Conservation (phyloP, 2,888 invertebrate genomes). For the Andricus quercusramuli region DNA sequence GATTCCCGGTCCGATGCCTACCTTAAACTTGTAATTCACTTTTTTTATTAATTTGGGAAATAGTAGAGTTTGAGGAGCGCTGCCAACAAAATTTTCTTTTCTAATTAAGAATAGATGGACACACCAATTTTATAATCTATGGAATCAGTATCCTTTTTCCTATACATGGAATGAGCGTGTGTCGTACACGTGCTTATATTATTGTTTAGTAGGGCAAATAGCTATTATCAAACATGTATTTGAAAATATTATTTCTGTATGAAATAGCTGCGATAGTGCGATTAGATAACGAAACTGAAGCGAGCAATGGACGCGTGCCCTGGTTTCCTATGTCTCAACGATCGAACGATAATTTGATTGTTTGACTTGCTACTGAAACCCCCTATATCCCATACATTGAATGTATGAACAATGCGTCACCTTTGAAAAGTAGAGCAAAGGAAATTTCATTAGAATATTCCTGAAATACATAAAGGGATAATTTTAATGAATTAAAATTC, state of each 20-base stretch:
- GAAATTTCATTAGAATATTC: not conserved
- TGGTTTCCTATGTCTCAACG: not conserved
- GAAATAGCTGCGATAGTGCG: not conserved
- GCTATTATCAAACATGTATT: not conserved
- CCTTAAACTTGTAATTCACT: not conserved
- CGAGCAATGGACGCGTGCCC: slow-evolving; percentile 2
- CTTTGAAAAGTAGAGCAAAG: not conserved
- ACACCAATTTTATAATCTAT: not conserved
- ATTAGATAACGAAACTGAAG: not conserved
- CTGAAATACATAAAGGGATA: not conserved
- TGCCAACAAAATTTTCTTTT: not conserved
- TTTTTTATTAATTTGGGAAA: not conserved
- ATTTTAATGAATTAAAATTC: not conserved
- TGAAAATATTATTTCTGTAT: not conserved
- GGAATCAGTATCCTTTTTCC: not conserved
- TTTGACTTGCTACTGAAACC: not conserved
- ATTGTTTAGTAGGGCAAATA: not conserved
- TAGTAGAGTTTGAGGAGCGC: not conserved
- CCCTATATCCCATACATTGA: not conserved
- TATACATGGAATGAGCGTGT: not conserved
- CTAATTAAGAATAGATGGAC: not conserved
- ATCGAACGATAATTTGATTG: not conserved
- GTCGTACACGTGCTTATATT: not conserved
- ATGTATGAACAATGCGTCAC: not conserved
- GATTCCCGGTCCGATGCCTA: not conserved